Percentiles rank a stretch among this genome's conserved stretches.
These are phyloP conservation scores for Halcyon leucocephala DNA, from an alignment of 2,797 vertebrate species.

Conservation along the genomic window DNA sequence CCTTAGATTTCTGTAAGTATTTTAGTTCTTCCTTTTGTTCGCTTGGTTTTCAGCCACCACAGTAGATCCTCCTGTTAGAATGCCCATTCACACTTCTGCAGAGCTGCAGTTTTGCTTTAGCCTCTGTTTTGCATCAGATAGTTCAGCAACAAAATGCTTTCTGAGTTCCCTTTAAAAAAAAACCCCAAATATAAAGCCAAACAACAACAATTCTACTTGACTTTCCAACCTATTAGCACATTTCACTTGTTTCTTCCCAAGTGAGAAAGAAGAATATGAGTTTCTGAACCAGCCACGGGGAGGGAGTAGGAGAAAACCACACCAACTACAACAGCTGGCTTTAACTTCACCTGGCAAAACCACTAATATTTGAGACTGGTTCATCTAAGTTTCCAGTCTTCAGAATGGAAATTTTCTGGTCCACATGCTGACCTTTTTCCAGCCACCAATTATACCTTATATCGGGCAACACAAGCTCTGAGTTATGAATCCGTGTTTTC, in stretches of 20 bases:
- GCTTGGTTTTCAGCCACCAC: background rate
- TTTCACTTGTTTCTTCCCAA: background rate
- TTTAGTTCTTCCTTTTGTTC: background rate
- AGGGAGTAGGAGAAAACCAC: background rate
- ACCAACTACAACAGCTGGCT: background rate
- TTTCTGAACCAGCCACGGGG: background rate
- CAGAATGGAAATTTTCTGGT: background rate
- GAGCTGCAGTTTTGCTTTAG: background rate
- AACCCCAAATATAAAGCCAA: background rate
- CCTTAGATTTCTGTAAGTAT: background rate
- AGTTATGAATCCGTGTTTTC: background rate
- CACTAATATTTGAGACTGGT: accelerated
- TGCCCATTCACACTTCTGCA: background rate
- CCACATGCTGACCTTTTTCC: background rate
- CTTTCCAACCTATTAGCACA: background rate
- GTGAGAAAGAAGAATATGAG: background rate
- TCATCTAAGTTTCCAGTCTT: background rate
- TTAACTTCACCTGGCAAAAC: background rate
- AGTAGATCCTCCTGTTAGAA: background rate
- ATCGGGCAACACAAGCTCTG: background rate
- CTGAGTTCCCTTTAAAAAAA: background rate
- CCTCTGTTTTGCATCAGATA: background rate
- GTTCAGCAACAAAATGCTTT: background rate
- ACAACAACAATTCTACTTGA: background rate
- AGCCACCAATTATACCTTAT: background rate